Base-by-base conservation (phyloP, 2,797 vertebrate genomes). In the Diplodus puntazzo region DNA sequence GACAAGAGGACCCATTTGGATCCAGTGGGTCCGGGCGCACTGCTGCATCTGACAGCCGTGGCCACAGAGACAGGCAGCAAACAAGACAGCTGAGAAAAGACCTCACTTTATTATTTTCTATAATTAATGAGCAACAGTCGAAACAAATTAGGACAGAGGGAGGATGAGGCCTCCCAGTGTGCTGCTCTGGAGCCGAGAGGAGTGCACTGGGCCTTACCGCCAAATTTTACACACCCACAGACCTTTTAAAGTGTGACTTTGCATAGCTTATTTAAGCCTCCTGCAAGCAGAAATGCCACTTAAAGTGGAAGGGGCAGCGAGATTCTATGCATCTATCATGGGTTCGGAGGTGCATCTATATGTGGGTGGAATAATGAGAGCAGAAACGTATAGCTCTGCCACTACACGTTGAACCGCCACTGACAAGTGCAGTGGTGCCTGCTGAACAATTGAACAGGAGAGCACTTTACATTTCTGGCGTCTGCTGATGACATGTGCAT, bases 41-140 rank as follows among this genome's bases (percentile, higher is more conserved):
- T 48, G 88, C 89, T 91, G 88, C 84, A 75, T 81, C 81, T 93
- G 91, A 93, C 91, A 91, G 90, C 88, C 84, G 16, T 64, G 70
- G 82, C 88, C 83, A 43, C 79, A 83, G 86, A 93, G 92, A 91
- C 79, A 80, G 83, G 77, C 90, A 88, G 77, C 87, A 88, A 92
- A 94, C 87, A 93, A 93, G 94, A 94, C 94, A 93, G 92, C 91
- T 88, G 91, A 92, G 91, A 92, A 94, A 94, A 93, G 88, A 92
- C 90, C 90, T 90, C 92, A 90, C 91, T 96, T 95, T 95, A 95
- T 95, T 94, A 94, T 94, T 92, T 93, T 96, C 94, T 93, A 95
- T 95, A 95, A 95, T 95, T 95, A 94, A 96, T 95, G 91, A 95
- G 92, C 60, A 87, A 89, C 88, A 73, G 91, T 94, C 92, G 30